Evolutionary conservation across 2,888 invertebrate species (phyloP), one percentile per base, ranked within the genome.

Genomic region (Digitonthophagus gazella): DNA sequence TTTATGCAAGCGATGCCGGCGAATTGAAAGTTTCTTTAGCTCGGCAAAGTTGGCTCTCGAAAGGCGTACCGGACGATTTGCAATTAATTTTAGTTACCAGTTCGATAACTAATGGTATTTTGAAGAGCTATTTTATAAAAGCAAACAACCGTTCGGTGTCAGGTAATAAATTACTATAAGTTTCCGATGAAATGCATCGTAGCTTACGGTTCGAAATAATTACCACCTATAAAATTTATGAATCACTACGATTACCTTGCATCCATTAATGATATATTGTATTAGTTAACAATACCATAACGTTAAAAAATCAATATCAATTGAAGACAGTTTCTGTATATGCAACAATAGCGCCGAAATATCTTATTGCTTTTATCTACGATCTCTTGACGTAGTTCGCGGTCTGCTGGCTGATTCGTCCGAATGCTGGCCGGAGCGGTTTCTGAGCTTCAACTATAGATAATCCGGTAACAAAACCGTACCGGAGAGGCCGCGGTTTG

Each of bases 11-110:
- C 14, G 15, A 19, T 61, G 61, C 6, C 61, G 61, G 18, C 14
- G 14, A 61, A 61, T 61, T 61, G 61, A 61, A 61, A 61, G 19
- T 61, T 61, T 61, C 61, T 19, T 19, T n/a, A 19, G 58, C 19
- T 15, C 4, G 16, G 6, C 28, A 44, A 44, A 44, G 28, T 44
- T 44, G 8, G 6, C 28, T 44, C 11, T 44, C 28, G 28, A 44
- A 44, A 5, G 11, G 28, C 28, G 28, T 44, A 11, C 28, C 8
- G 3, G 28, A 44, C 28, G 28, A 44, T 44, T 44, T 44, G 1
- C 28, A 44, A 44, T 44, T 44, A 44, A 44, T 44, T 44, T 44
- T 44, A 44, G 28, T 44, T 44, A 44, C 28, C 11, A 44, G 28
- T 44, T 44, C 28, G 28, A 44, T 44, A 44, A 44, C 28, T 44